phyloP scores from a whole-genome alignment of 2,888 invertebrate genomes.

The Falcaria lacertinaria region DNA sequence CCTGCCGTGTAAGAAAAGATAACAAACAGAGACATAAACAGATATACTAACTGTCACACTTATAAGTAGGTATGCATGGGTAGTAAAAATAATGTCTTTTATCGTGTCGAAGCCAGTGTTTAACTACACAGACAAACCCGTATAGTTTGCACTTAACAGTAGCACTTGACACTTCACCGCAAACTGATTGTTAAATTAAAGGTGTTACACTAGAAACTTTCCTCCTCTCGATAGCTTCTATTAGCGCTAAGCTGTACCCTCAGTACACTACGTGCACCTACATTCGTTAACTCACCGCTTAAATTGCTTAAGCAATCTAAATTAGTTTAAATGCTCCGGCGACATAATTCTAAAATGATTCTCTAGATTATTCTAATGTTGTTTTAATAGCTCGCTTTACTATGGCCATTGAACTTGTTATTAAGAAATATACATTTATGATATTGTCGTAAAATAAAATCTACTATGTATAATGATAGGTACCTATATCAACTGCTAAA shows the following conservation, averaged over 20 bases:
- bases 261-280: conserved; percentile 17
- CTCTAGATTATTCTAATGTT: conserved; percentile 23
- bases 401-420: not conserved
- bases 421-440: not conserved
- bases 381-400: conserved; percentile 13
- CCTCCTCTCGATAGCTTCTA: conserved; percentile 41
- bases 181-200: conserved; percentile 62
- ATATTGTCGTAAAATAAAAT: too few relatives aligned
- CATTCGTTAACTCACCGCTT: conserved; percentile 12
- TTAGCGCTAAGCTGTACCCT: conserved; percentile 51
- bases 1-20: too few relatives aligned
- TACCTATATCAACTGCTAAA: too few relatives aligned
- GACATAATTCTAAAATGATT: conserved; percentile 22
- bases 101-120: conserved; percentile 11
- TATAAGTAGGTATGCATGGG: too few relatives aligned
- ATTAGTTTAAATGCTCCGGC: conserved; percentile 27
- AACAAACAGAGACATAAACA: too few relatives aligned
- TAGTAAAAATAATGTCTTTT: too few relatives aligned
- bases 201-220: conserved; percentile 54
- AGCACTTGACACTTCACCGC: conserved; percentile 51
- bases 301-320: conserved; percentile 18
- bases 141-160: conserved; percentile 43
- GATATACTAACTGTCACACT: too few relatives aligned
- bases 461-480: too few relatives aligned
- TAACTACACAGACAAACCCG: conserved; percentile 5